These are phyloP conservation scores for Sigmodon hispidus DNA, from an alignment of 2,113 vertebrate genomes.

Conservation along the genomic window DNA sequence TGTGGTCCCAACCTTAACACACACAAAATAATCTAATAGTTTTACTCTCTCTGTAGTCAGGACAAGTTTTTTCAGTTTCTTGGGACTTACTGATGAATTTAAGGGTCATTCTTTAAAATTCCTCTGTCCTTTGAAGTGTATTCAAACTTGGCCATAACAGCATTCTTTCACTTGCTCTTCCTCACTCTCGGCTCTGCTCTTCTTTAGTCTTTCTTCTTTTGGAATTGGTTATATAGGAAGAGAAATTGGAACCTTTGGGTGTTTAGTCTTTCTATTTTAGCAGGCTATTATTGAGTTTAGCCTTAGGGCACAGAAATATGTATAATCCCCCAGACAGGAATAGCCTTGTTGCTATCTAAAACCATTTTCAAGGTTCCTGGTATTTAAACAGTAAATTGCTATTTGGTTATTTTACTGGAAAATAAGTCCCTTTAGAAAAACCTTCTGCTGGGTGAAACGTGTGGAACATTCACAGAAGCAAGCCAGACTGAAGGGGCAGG, in stretches of 20 bases:
- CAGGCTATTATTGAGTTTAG: background rate
- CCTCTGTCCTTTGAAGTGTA: background rate
- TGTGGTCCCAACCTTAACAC: background rate
- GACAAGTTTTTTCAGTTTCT: background rate
- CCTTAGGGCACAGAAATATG: background rate
- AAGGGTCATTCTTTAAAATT: background rate
- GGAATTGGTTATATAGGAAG: background rate
- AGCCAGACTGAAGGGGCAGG: background rate
- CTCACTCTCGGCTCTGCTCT: background rate
- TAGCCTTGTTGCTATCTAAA: conserved; percentile 20
- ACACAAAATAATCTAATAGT: background rate
- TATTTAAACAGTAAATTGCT: conserved; percentile 64
- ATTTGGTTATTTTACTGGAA: conserved; percentile 58
- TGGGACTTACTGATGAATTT: background rate
- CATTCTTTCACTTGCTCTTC: background rate
- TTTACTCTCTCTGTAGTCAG: conserved; percentile 14
- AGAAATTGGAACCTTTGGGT: conserved; percentile 49
- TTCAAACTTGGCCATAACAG: background rate
- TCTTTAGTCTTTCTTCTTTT: background rate
- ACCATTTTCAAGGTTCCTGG: conserved; percentile 14
- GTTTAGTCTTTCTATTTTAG: conserved; percentile 19
- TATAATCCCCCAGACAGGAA: background rate
- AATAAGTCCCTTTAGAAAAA: conserved; percentile 20
- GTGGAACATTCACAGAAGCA: background rate
- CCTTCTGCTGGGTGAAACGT: background rate